These are phyloP conservation scores for Esox lucius DNA, from an alignment of 2,797 vertebrate species.

Conservation along the genomic window DNA sequence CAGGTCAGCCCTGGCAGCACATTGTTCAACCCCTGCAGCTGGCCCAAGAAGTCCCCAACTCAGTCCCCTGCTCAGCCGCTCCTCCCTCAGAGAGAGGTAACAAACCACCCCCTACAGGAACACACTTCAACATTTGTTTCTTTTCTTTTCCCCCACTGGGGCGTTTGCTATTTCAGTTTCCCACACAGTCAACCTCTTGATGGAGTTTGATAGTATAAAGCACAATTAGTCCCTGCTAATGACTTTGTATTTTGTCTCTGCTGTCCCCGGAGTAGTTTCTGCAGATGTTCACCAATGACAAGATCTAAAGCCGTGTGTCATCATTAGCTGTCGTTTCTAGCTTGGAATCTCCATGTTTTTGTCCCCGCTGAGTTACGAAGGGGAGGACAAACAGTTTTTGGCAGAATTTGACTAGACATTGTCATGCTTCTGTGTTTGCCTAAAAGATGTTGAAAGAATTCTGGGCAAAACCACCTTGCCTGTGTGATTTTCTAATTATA, in stretches of 20 bases:
- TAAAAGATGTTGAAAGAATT: constrained; percentile 54
- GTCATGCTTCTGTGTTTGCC: constrained; percentile 59
- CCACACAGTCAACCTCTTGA: background rate
- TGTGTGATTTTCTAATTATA: constrained; percentile 64
- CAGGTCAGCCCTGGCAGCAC: constrained; percentile 58
- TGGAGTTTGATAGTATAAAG: constrained; percentile 1
- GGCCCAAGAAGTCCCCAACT: constrained; percentile 68
- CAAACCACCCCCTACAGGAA: background rate
- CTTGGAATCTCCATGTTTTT: constrained; percentile 16
- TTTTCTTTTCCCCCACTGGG: background rate
- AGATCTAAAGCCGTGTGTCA: background rate
- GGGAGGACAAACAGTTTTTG: constrained; percentile 16
- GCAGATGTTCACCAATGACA: constrained; percentile 14
- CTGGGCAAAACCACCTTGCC: constrained; percentile 47
- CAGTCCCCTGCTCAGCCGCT: constrained; percentile 70
- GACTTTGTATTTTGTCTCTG: background rate
- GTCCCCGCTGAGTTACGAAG: constrained; percentile 22
- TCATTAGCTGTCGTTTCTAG: constrained; percentile 16
- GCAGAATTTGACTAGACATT: constrained; percentile 55
- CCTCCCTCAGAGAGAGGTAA: constrained; percentile 89
- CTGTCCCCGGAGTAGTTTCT: background rate
- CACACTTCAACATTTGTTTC: background rate
- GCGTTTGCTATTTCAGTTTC: background rate
- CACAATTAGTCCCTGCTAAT: constrained; percentile 1
- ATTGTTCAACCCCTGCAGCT: constrained; percentile 51